Evolutionary conservation across 2,888 invertebrate species (phyloP), one percentile per base, ranked within the genome.

Genomic region (Lithophane socia): DNA sequence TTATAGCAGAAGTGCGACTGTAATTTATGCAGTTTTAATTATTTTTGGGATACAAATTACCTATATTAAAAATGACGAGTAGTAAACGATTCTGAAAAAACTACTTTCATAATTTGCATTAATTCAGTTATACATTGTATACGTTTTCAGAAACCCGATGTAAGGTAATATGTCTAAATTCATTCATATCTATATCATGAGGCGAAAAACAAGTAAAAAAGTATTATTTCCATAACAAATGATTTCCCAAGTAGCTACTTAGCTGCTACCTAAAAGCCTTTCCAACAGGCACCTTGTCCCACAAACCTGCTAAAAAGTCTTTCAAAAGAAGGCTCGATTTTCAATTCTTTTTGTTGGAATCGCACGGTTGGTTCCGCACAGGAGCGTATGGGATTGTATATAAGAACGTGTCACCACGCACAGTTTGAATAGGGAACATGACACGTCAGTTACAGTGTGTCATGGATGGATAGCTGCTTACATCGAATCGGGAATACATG

Each of bases 401-500:
- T 12, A 29, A n/a, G 24, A 66, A 54, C 66, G 70, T 54, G 83
- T 70, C 64, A 37, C 77, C 56, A 60, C 42, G 65, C 78, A 82
- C 54, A 83, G 67, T 21, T n/a, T n/a, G n/a, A n/a, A n/a, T n/a
- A n/a, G n/a, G n/a, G n/a, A n/a, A n/a, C n/a, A n/a, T n/a, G n/a
- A n/a, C n/a, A n/a, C n/a, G n/a, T n/a, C n/a, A n/a, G n/a, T n/a
- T n/a, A n/a, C n/a, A n/a, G n/a, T n/a, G n/a, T n/a, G n/a, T n/a
- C n/a, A n/a, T n/a, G n/a, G 54, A 42, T 70, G 63, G 24, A 60
- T 60, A 63, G 1, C 29, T 64, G 56, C n/a, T 65, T 37, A 37
- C 37, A 37, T 37, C 37, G 37, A 37, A 37, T 37, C 37, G 37
- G 37, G 37, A 37, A 4, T 60, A 52, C 10, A 64, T 52, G n/a